Conservation (phyloP, 2,797 vertebrate species). For the Poecilia picta region DNA sequence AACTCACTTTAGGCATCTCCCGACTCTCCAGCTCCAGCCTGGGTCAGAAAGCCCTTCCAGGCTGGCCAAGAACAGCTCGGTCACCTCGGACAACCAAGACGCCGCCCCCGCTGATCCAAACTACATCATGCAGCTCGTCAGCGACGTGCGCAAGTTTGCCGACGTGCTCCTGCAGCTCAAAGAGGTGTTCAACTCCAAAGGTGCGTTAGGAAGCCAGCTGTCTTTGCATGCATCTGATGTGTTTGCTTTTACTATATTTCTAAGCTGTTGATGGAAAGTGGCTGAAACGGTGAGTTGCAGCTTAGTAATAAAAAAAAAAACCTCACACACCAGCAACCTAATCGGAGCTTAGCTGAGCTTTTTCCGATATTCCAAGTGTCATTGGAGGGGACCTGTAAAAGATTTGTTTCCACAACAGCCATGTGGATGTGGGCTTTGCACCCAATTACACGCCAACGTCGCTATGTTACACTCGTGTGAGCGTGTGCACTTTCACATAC, state of each 20-base stretch:
- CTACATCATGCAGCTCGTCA: constrained; percentile 95
- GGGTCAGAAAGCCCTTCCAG: constrained; percentile 46
- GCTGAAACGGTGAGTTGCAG: background rate
- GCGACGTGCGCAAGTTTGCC: constrained; percentile 93
- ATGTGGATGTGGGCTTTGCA: constrained; percentile 24
- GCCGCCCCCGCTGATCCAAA: constrained; percentile 85
- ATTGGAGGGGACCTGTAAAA: constrained; percentile 9
- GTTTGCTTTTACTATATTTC: background rate
- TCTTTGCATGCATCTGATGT: background rate
- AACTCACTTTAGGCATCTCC: constrained; percentile 83
- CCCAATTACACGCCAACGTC: background rate
- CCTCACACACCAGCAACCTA: background rate
- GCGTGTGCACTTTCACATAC: background rate
- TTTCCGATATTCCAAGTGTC: constrained; percentile 3
- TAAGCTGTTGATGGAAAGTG: background rate
- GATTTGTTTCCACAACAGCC: constrained; percentile 44
- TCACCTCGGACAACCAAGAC: constrained; percentile 82
- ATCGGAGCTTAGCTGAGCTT: background rate
- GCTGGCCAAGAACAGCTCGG: constrained; percentile 79
- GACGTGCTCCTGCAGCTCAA: constrained; percentile 93
- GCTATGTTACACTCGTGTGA: background rate
- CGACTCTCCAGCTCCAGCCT: constrained; percentile 82
- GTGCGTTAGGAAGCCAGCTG: constrained; percentile 68
- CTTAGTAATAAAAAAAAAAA: background rate
- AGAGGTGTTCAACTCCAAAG: constrained; percentile 91